phyloP scores from a whole-genome alignment of 2,797 vertebrate species.

The Sebastiscus albofasciatus region DNA sequence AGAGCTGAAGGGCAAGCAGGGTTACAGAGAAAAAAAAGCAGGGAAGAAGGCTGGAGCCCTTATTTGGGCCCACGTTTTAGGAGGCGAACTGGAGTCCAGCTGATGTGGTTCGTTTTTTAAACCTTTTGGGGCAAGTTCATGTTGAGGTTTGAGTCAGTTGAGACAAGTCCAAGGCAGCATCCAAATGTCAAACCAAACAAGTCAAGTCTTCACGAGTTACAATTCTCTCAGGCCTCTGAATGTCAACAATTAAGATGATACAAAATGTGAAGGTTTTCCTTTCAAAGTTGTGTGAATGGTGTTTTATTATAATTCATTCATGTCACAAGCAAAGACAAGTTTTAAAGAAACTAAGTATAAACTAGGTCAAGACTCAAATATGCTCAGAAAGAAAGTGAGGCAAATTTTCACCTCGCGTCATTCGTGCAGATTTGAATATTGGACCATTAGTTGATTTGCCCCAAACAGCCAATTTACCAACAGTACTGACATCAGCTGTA shows the following conservation, averaged over 20 bases:
- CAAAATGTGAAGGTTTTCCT: neutral
- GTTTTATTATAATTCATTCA: neutral
- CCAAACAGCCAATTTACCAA: neutral
- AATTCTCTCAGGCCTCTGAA: neutral
- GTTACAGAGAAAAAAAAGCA: neutral
- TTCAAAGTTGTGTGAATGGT: neutral
- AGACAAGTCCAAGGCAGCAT: neutral
- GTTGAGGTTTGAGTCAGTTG: neutral
- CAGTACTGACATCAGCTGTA: neutral
- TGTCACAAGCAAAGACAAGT: neutral
- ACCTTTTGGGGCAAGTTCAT: neutral
- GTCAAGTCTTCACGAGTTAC: neutral
- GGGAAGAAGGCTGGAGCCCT: neutral
- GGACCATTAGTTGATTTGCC: neutral
- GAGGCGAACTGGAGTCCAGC: neutral
- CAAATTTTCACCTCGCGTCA: neutral
- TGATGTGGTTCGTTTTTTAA: slow-evolving; percentile 5
- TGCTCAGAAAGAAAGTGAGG: neutral
- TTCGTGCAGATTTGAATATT: neutral
- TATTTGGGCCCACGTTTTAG: neutral
- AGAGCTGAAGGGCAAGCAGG: neutral
- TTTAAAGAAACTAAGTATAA: neutral
- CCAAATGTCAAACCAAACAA: neutral
- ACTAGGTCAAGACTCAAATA: neutral
- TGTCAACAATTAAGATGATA: neutral